Evolutionary conservation across 1,140 invertebrate species (phyloP).

Genomic region (Orchesella cincta): DNA sequence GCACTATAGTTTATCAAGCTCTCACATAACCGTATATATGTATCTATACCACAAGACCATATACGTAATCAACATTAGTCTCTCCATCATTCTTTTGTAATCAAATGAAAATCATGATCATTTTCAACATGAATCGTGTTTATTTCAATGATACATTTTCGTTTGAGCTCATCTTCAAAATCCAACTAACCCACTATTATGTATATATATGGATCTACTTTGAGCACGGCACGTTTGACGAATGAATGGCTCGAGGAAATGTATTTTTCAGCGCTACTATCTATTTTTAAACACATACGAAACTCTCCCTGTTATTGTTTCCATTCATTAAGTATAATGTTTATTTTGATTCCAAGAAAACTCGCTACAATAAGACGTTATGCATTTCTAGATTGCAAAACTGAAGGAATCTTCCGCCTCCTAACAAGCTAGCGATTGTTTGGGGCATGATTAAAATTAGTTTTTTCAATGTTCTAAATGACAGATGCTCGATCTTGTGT

Average conservation of each 20-base stretch:
- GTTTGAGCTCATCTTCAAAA: neutral
- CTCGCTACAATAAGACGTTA: no score
- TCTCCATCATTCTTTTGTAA: neutral
- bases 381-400: no score
- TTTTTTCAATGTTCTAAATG: neutral
- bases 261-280: neutral
- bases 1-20: no score
- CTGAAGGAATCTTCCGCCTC: no score
- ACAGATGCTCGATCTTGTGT: no score
- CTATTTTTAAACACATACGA: neutral
- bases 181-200: no score
- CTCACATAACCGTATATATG: neutral
- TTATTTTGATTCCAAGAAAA: neutral
- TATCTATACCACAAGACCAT: neutral
- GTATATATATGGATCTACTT: no score
- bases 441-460: no score
- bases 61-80: neutral
- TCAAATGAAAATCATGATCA: constrained; percentile 10
- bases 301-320: neutral
- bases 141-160: constrained; percentile 5
- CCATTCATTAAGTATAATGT: neutral
- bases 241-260: no score
- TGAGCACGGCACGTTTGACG: no score
- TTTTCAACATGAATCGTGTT: constrained; percentile 13
- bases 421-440: no score